phyloP scores from a whole-genome alignment of 2,113 vertebrate species.

The Strix uralensis region DNA sequence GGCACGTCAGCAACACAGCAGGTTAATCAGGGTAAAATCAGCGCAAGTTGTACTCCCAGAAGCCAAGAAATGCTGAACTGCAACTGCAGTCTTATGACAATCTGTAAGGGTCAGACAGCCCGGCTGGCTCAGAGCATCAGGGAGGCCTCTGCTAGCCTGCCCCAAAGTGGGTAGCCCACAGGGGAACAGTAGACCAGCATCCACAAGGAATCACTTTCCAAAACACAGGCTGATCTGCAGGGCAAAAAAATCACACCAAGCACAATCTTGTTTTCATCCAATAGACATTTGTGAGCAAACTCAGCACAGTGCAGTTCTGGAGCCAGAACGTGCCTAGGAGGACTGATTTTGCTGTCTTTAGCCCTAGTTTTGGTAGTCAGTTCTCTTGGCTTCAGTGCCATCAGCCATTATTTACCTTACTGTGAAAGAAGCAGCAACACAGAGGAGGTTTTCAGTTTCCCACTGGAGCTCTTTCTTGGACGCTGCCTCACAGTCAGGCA shows the following conservation, averaged over 20 bases:
- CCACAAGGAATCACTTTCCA: neutral
- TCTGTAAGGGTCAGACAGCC: neutral
- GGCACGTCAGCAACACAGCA: neutral
- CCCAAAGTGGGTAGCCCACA: neutral
- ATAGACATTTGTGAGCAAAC: neutral
- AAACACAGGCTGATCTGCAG: neutral
- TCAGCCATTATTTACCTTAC: slow-evolving; percentile 41
- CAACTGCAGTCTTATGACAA: neutral
- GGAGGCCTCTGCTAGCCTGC: neutral
- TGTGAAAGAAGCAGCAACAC: slow-evolving; percentile 21
- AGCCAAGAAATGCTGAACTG: neutral
- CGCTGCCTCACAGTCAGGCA: neutral
- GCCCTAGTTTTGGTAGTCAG: neutral
- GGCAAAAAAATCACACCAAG: neutral
- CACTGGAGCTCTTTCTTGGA: slow-evolving; percentile 23
- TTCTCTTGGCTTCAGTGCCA: neutral
- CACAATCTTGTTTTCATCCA: neutral
- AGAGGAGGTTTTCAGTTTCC: slow-evolving; percentile 34
- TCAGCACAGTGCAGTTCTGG: neutral
- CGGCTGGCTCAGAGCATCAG: rapidly evolving
- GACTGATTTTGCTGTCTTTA: slow-evolving; percentile 9
- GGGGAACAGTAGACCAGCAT: neutral
- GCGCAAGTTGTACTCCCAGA: neutral
- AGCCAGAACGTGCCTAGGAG: neutral
- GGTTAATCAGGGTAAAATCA: neutral